These are phyloP conservation scores for Phalacrocorax carbo DNA, from an alignment of 2,113 vertebrate genomes.

Conservation along the genomic window DNA sequence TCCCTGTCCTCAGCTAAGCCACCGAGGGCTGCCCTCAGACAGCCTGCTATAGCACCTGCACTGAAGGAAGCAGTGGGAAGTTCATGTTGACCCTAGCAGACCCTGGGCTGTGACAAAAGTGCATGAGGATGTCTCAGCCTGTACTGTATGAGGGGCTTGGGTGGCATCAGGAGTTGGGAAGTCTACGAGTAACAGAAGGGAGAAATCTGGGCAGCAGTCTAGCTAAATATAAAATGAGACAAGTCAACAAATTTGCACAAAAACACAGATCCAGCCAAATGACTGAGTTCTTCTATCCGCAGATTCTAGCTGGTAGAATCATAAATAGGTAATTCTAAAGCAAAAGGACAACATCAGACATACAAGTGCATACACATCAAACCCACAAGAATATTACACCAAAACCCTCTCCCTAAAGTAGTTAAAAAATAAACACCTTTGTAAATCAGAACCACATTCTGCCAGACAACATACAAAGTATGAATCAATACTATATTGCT, in stretches of 20 bases:
- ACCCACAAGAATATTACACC: not conserved
- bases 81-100: not conserved
- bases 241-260: conserved; percentile 24
- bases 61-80: not conserved
- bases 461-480: not conserved
- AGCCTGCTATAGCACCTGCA: not conserved
- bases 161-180: not conserved
- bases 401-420: not conserved
- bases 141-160: not conserved
- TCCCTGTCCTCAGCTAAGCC: not conserved
- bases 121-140: not conserved
- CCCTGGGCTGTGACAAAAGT: not conserved
- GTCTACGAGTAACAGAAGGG: conserved; percentile 2
- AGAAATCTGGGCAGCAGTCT: conserved; percentile 31
- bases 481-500: not conserved
- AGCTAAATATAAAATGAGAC: conserved; percentile 29
- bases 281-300: not conserved
- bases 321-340: not conserved
- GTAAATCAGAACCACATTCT: not conserved
- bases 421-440: not conserved
- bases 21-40: not conserved
- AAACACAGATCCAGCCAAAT: conserved; percentile 27
- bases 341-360: not conserved
- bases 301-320: not conserved
- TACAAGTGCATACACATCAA: not conserved